Evolutionary conservation across 2,797 vertebrate species (phyloP).

Genomic region (Jordanella pulchra): DNA sequence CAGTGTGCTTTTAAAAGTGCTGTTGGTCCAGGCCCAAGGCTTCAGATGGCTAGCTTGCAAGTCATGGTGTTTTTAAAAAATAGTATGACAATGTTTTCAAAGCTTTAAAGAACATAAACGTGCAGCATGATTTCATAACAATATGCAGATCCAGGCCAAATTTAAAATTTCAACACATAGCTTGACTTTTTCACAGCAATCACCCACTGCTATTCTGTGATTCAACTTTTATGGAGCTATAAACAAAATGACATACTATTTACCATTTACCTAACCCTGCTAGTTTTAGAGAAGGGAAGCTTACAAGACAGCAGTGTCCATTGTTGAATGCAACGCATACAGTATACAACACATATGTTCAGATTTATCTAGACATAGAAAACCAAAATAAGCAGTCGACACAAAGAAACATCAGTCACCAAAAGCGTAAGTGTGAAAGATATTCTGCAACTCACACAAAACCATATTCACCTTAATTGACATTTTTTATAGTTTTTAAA

Average conservation of each 20-base stretch:
- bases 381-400: not conserved
- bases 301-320: not conserved
- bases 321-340: not conserved
- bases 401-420: not conserved
- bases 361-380: no score
- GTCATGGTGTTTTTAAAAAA: conserved; percentile 47
- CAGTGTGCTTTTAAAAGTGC: conserved; percentile 61
- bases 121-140: conserved; percentile 23
- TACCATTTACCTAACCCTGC: not conserved
- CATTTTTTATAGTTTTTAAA: not conserved
- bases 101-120: conserved; percentile 22
- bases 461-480: not conserved
- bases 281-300: not conserved
- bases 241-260: conserved; percentile 8
- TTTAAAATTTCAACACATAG: conserved; percentile 7
- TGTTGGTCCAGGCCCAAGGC: conserved; percentile 47
- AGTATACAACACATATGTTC: not conserved
- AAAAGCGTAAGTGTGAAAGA: not conserved
- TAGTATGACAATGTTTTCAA: conserved; percentile 29
- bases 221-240: conserved; percentile 8
- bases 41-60: conserved; percentile 32
- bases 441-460: not conserved
- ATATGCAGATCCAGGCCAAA: conserved; percentile 5
- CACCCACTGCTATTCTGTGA: conserved; percentile 2
- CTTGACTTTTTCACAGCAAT: conserved; percentile 13